Conservation (phyloP, 1,140 invertebrate genomes). For the Diabrotica virgifera region DNA sequence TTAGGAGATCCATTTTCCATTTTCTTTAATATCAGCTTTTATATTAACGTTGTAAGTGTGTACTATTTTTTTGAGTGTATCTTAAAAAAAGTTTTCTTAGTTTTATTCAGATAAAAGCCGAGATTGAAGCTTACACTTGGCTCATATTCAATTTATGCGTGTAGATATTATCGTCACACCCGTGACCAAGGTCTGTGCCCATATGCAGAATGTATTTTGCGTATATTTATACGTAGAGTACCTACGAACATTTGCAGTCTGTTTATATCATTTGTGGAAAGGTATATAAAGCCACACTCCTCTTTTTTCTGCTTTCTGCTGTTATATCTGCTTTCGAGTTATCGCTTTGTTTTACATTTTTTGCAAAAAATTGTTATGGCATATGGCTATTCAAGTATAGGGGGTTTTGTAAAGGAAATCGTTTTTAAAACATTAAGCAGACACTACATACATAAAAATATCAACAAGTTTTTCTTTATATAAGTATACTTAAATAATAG, state of each 20-base stretch:
- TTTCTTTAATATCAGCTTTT: too few species aligned
- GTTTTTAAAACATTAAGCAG: too few species aligned
- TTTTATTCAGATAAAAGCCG: conserved; percentile 10
- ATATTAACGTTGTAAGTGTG: too few species aligned
- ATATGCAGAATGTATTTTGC: conserved; percentile 12
- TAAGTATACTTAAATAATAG: too few species aligned
- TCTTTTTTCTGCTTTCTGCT: background rate
- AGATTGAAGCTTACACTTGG: conserved; percentile 16
- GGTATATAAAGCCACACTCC: background rate
- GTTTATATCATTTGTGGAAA: conserved; percentile 14
- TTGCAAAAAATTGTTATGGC: background rate
- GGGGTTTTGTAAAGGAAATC: too few species aligned
- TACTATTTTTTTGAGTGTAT: background rate
- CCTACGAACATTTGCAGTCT: conserved; percentile 1
- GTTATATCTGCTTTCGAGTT: background rate
- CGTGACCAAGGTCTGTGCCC: conserved; percentile 7
- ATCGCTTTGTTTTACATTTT: conserved; percentile 2
- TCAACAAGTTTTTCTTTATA: too few species aligned
- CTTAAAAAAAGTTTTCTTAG: conserved; percentile 8
- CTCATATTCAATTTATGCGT: conserved; percentile 16
- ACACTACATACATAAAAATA: too few species aligned
- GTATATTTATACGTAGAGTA: conserved; percentile 11
- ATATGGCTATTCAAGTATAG: too few species aligned
- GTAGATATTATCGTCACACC: conserved; percentile 9
- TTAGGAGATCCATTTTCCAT: too few species aligned